Conservation (phyloP, 2,888 invertebrate genomes). For the Trichopoda pennipes region DNA sequence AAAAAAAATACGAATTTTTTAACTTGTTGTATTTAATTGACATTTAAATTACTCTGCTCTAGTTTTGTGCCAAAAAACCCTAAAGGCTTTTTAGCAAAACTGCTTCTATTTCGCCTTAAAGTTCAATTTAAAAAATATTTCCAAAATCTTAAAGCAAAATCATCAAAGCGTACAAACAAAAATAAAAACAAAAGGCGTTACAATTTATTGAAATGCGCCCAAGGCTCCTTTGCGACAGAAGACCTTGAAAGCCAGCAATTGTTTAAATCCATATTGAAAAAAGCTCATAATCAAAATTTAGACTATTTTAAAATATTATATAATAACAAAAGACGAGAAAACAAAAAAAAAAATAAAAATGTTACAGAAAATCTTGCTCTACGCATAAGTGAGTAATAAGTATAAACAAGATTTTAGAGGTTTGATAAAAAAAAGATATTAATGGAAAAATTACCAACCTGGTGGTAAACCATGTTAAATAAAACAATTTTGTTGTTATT, state of each 20-base stretch:
- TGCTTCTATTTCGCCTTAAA: slow-evolving; percentile 30
- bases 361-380: slow-evolving; percentile 9
- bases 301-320: neutral
- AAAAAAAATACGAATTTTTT: neutral
- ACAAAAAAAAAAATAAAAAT: neutral
- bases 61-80: slow-evolving; percentile 19
- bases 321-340: neutral
- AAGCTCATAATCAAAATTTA: neutral
- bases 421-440: slow-evolving; percentile 2
- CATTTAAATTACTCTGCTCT: slow-evolving; percentile 47
- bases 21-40: slow-evolving; percentile 23
- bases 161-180: neutral
- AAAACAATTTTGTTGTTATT: slow-evolving; percentile 40
- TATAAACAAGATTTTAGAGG: neutral
- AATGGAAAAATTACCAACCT: slow-evolving; percentile 50
- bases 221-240: slow-evolving; percentile 20
- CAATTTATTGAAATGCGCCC: slow-evolving; percentile 34
- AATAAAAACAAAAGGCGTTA: slow-evolving; percentile 15
- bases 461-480: slow-evolving; percentile 64
- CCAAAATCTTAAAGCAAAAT: slow-evolving; percentile 13
- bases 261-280: slow-evolving; percentile 21
- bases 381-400: neutral
- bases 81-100: slow-evolving; percentile 27
- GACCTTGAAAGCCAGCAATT: slow-evolving; percentile 47
- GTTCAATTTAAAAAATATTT: slow-evolving; percentile 32